Conservation (phyloP, 1,140 invertebrate genomes). For the Plodia interpunctella region DNA sequence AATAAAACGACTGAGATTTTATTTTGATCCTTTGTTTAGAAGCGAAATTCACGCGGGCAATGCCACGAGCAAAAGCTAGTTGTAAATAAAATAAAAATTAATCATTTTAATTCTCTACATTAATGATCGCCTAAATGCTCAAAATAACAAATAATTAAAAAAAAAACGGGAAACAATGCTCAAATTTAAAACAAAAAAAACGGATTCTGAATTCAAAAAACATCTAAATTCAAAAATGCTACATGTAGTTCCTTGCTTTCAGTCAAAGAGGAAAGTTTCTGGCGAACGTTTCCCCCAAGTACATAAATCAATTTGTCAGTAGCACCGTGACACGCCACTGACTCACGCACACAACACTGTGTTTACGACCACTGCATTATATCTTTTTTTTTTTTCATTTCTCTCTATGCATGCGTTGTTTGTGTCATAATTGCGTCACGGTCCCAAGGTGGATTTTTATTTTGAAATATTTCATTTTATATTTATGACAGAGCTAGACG, state of each 20-base stretch:
- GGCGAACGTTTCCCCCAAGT: conserved; percentile 31
- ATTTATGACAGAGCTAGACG: background rate
- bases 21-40: too few relatives aligned
- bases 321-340: conserved; percentile 32
- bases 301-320: conserved; percentile 70
- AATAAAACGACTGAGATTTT: too few relatives aligned
- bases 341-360: conserved; percentile 27
- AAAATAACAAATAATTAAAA: background rate
- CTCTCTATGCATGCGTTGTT: conserved; percentile 5
- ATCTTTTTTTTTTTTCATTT: conserved; percentile 10
- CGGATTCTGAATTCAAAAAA: conserved; percentile 3
- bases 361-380: conserved; percentile 6
- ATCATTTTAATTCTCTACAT: too few relatives aligned
- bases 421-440: conserved; percentile 6
- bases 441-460: conserved; percentile 6
- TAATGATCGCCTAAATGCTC: too few relatives aligned
- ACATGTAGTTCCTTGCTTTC: conserved; percentile 35
- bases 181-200: too few relatives aligned
- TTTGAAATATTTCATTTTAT: conserved; percentile 4
- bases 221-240: conserved; percentile 12
- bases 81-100: too few relatives aligned
- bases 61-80: too few relatives aligned
- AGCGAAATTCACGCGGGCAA: too few relatives aligned
- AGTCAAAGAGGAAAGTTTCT: conserved; percentile 33
- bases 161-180: background rate